Evolutionary conservation across 2,797 vertebrate species (phyloP).

Genomic region (Eptatretus atami): DNA sequence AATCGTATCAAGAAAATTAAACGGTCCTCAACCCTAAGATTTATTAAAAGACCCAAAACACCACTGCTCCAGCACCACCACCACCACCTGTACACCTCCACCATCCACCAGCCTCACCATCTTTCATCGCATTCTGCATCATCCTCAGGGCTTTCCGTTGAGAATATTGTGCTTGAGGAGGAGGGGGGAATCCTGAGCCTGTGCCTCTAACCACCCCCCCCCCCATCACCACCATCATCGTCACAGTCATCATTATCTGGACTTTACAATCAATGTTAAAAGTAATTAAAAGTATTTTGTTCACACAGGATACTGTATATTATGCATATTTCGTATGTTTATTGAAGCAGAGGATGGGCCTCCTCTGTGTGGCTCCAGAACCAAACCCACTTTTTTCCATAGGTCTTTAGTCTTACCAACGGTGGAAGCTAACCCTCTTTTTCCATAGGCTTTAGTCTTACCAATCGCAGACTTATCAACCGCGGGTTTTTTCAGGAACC

Average conservation of each 20-base stretch:
- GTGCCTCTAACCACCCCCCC: not conserved
- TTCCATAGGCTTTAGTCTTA: not conserved
- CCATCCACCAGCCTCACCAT: no score
- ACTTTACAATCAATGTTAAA: conserved; percentile 2
- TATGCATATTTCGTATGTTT: not conserved
- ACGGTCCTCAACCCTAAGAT: no score
- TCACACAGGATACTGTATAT: not conserved
- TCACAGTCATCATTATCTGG: not conserved
- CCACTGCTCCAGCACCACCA: no score
- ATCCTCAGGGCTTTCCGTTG: no score
- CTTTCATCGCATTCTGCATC: no score
- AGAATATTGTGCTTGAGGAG: no score
- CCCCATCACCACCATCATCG: not conserved
- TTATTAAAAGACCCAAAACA: no score
- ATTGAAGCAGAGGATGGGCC: not conserved
- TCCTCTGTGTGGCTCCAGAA: no score
- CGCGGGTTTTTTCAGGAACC: not conserved
- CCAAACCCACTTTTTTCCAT: no score
- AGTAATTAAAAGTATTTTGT: conserved; percentile 4
- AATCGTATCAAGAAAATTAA: no score
- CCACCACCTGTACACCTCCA: not conserved
- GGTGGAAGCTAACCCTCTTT: conserved; percentile 2
- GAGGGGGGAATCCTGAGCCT: not conserved
- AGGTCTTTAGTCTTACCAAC: not conserved
- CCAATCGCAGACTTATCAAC: not conserved